Conservation (phyloP, 2,797 vertebrate genomes). For the Sebastes trivittatus region DNA sequence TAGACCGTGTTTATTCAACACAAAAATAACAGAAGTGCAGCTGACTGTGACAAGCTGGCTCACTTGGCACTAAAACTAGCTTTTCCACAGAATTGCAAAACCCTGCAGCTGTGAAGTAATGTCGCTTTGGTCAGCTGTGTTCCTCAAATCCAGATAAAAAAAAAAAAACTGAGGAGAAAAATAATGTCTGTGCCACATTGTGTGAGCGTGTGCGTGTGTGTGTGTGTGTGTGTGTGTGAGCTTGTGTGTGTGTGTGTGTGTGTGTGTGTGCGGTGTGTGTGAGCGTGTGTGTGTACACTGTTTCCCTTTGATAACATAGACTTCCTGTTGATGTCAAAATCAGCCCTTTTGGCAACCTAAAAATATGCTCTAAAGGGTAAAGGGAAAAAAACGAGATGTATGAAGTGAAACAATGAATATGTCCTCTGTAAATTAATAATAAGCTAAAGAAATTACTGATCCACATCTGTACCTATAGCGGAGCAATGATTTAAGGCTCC, state of each 20-base stretch:
- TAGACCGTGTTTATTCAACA: conserved; percentile 31
- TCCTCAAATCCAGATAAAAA: conserved; percentile 9
- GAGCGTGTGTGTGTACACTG: neutral
- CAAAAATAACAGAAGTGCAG: conserved; percentile 22
- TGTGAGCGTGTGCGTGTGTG: neutral
- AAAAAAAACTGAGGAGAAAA: neutral
- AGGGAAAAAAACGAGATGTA: neutral
- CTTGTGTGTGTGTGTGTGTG: neutral
- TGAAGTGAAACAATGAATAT: neutral
- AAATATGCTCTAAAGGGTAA: neutral
- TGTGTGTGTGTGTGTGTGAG: neutral
- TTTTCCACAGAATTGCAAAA: conserved; percentile 48
- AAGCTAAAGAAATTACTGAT: neutral
- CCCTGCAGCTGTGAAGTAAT: conserved; percentile 10
- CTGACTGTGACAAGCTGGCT: conserved; percentile 69
- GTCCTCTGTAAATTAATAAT: neutral
- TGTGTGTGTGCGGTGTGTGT: neutral
- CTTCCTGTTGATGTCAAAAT: conserved; percentile 62
- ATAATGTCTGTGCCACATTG: neutral
- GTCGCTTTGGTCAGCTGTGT: conserved; percentile 24
- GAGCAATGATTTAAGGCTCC: neutral
- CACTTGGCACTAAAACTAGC: conserved; percentile 4
- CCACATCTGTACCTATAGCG: neutral
- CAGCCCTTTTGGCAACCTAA: conserved; percentile 1
- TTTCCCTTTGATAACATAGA: conserved; percentile 60